phyloP scores from a whole-genome alignment of 2,797 vertebrate genomes.

The Macroramphosus scolopax region DNA sequence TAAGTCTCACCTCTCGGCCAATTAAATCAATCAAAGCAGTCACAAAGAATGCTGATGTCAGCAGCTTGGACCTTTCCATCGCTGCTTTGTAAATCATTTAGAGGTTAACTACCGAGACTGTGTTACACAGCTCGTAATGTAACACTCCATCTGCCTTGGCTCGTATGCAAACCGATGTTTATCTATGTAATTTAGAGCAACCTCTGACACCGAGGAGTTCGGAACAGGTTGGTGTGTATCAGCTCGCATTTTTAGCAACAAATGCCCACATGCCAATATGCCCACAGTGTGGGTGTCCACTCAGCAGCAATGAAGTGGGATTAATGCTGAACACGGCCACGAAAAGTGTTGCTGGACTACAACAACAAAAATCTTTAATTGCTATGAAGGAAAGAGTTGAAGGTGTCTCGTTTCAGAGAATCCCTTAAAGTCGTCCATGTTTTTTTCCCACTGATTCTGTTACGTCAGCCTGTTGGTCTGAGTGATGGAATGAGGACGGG shows the following conservation, averaged over 20 bases:
- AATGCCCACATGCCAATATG: conserved; percentile 22
- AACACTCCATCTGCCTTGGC: no score
- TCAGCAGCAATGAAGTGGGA: conserved; percentile 13
- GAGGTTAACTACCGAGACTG: no score
- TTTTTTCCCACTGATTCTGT: conserved; percentile 23
- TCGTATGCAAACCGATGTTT: no score
- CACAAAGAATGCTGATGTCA: conserved; percentile 2
- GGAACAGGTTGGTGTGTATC: conserved; percentile 4
- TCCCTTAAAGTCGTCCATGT: conserved; percentile 12
- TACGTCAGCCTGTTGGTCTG: conserved; percentile 40
- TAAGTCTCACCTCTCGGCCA: conserved; percentile 1
- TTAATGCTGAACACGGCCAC: conserved; percentile 3
- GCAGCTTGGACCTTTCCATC: not conserved
- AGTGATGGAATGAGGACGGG: conserved; percentile 57
- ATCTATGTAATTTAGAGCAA: conserved; percentile 10
- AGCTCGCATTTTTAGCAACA: conserved; percentile 33
- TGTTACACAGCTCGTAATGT: no score
- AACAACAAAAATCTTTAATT: not conserved
- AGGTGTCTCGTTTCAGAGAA: conserved; percentile 1
- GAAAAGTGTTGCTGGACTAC: not conserved
- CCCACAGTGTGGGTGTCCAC: conserved; percentile 29
- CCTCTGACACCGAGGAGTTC: conserved; percentile 15
- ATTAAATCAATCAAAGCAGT: conserved; percentile 26
- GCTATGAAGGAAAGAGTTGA: conserved; percentile 2
- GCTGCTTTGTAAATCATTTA: not conserved